Percentiles rank a stretch among this genome's conserved stretches.
Evolutionary conservation across 2,888 invertebrate species (phyloP).

Genomic region (Microchrysa polita): DNA sequence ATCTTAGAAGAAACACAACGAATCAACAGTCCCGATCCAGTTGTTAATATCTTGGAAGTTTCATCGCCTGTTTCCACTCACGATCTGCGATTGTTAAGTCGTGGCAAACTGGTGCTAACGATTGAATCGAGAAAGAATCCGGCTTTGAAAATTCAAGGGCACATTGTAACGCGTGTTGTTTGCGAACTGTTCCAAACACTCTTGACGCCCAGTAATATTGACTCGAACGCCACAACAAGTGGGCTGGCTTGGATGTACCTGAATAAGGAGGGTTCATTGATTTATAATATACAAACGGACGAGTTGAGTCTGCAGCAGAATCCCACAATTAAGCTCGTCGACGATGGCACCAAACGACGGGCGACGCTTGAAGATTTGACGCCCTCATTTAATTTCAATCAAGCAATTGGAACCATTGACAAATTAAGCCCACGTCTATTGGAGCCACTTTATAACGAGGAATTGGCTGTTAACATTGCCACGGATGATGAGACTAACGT

Average conservation of each 20-base stretch:
- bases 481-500: slow-evolving; percentile 68
- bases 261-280: slow-evolving; percentile 79
- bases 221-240: slow-evolving; percentile 66
- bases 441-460: slow-evolving; percentile 84
- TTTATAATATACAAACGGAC: slow-evolving; percentile 79
- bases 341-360: slow-evolving; percentile 76
- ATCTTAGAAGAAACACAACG: slow-evolving; percentile 77
- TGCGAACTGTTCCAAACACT: slow-evolving; percentile 85
- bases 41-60: slow-evolving; percentile 81
- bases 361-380: slow-evolving; percentile 80
- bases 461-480: slow-evolving; percentile 80
- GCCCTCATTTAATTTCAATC: slow-evolving; percentile 68
- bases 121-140: slow-evolving; percentile 76
- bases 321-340: slow-evolving; percentile 76
- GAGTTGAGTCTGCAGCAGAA: slow-evolving; percentile 69
- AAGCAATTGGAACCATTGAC: slow-evolving; percentile 79
- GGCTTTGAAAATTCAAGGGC: slow-evolving; percentile 73
- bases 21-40: slow-evolving; percentile 78
- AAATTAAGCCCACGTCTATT: slow-evolving; percentile 82
- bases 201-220: slow-evolving; percentile 67
- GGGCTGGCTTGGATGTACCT: slow-evolving; percentile 83
- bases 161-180: slow-evolving; percentile 76
- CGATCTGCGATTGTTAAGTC: slow-evolving; percentile 78
- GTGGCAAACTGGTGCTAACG: slow-evolving; percentile 78
- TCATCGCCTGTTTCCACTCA: slow-evolving; percentile 80